Percentiles rank a stretch among this genome's conserved stretches.
Evolutionary conservation across 2,113 vertebrate species (phyloP).

Genomic region (Chrysochloris asiatica): DNA sequence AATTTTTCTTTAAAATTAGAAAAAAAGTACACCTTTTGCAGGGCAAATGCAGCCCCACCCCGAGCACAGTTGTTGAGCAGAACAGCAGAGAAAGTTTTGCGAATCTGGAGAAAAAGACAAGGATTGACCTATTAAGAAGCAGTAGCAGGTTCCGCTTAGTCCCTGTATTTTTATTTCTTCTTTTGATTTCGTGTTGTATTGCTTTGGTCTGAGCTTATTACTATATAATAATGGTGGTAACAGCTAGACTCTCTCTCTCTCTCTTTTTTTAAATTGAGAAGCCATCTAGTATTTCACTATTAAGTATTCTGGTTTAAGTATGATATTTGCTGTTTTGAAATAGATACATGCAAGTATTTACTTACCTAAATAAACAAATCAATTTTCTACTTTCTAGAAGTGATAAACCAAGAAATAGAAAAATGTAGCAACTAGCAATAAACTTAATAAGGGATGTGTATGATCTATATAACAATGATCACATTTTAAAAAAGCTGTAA

Average conservation of each 20-base stretch:
- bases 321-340: background rate
- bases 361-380: background rate
- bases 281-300: background rate
- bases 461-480: background rate
- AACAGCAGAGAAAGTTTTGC: too few species aligned
- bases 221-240: background rate
- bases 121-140: accelerated
- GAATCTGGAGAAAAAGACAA: background rate
- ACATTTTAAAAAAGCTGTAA: background rate
- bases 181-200: background rate
- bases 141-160: background rate
- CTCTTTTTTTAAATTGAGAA: background rate
- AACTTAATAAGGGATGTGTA: constrained; percentile 11
- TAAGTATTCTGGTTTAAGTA: background rate
- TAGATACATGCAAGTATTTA: background rate
- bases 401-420: constrained; percentile 40
- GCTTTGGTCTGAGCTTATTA: background rate
- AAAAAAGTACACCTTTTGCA: background rate
- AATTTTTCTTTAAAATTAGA: background rate
- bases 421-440: constrained; percentile 39
- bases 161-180: background rate
- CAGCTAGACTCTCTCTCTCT: background rate
- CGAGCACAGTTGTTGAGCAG: background rate
- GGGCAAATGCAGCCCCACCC: background rate
- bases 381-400: constrained; percentile 19